Evolutionary conservation across 2,888 invertebrate species (phyloP).

Genomic region (Campoplex nolae): DNA sequence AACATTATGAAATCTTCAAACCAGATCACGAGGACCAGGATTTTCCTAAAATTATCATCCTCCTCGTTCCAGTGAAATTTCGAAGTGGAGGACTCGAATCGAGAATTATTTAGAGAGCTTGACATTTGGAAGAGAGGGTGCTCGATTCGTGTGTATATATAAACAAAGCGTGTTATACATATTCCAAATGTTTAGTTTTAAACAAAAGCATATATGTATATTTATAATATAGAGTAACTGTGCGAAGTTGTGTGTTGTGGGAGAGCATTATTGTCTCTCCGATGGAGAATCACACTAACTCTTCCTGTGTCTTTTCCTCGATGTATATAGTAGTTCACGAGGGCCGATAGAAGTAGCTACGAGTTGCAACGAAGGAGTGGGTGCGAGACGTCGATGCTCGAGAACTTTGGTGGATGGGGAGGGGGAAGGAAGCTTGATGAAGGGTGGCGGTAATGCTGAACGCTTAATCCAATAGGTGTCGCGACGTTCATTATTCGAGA

Average conservation of each 20-base stretch:
- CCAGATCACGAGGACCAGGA: not conserved
- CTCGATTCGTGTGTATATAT: not conserved
- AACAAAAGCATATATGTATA: not conserved
- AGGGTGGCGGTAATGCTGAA: constrained; percentile 67
- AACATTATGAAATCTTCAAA: not conserved
- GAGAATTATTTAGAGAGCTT: not conserved
- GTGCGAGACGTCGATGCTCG: constrained; percentile 39
- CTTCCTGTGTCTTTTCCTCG: not conserved
- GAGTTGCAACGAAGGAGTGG: constrained; percentile 30
- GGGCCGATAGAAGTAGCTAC: constrained; percentile 27
- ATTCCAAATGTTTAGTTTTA: not conserved
- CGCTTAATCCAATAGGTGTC: constrained; percentile 76
- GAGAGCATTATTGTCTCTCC: constrained; percentile 27
- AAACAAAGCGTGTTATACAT: not conserved
- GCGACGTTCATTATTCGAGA: constrained; percentile 76
- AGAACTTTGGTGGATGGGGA: constrained; percentile 54
- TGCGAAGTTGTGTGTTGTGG: not conserved
- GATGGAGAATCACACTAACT: constrained; percentile 14
- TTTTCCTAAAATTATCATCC: not conserved
- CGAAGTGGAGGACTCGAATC: not conserved
- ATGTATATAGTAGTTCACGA: constrained; percentile 33
- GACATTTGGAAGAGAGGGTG: not conserved
- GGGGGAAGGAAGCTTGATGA: constrained; percentile 61
- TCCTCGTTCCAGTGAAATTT: not conserved
- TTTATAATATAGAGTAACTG: not conserved